These are phyloP conservation scores for Stenchaetothrips biformis DNA, from an alignment of 2,888 invertebrate genomes.

Conservation along the genomic window DNA sequence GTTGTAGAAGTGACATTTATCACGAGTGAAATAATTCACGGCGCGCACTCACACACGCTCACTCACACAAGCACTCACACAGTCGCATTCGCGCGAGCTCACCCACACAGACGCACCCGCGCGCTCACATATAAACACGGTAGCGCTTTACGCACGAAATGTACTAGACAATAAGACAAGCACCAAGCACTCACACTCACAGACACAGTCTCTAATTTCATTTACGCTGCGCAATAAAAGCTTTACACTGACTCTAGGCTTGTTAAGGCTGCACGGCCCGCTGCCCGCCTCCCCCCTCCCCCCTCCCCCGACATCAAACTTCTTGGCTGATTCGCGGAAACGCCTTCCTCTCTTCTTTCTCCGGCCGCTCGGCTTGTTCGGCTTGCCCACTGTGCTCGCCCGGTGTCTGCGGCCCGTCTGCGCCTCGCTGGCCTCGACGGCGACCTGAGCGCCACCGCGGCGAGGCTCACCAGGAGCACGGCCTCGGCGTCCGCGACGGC, in stretches of 20 bases:
- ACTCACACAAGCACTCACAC: not conserved
- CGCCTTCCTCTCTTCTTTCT: conserved; percentile 27
- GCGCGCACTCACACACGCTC: not conserved
- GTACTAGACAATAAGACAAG: conserved; percentile 25
- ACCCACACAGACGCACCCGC: not conserved
- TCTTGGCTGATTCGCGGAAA: conserved; percentile 31
- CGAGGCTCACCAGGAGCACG: too few relatives aligned
- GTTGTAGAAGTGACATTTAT: conserved; percentile 21
- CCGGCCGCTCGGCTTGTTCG: not conserved
- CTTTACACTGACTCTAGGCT: conserved; percentile 24
- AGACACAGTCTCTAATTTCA: conserved; percentile 23
- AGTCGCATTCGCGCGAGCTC: not conserved
- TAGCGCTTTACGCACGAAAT: conserved; percentile 13
- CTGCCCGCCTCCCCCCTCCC: conserved; percentile 10
- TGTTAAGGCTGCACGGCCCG: conserved; percentile 28
- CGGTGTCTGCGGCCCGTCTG: too few relatives aligned
- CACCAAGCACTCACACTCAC: not conserved
- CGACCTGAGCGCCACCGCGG: too few relatives aligned
- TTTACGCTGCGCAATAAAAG: conserved; percentile 18
- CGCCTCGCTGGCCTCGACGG: too few relatives aligned
- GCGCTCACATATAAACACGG: not conserved
- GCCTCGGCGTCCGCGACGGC: too few relatives aligned
- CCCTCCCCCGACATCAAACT: conserved; percentile 21
- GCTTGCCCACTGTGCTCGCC: too few relatives aligned
- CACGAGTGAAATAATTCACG: not conserved